phyloP scores from a whole-genome alignment of 2,888 invertebrate genomes.

The Margaritifera margaritifera region DNA sequence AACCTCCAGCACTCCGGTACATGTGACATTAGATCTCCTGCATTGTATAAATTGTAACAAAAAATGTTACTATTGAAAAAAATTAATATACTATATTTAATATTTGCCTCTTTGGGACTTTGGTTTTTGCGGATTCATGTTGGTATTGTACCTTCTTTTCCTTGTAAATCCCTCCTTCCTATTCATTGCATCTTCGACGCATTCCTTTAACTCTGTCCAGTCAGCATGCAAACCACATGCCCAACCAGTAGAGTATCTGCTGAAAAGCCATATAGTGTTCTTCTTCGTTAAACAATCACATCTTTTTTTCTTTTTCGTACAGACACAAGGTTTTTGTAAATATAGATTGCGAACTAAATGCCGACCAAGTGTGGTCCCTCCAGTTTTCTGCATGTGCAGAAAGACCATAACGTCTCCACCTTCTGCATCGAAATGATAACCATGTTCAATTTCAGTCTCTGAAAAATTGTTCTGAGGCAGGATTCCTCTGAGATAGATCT shows the following conservation, averaged over 20 bases:
- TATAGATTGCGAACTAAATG: slow-evolving; percentile 97
- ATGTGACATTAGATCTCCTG: too few relatives aligned
- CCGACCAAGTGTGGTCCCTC: slow-evolving; percentile 96
- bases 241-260: slow-evolving; percentile 71
- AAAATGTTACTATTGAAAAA: too few relatives aligned
- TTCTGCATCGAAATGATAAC: slow-evolving; percentile 72
- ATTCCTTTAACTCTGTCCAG: slow-evolving; percentile 88
- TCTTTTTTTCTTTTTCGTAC: slow-evolving; percentile 89
- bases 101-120: too few relatives aligned
- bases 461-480: slow-evolving; percentile 28
- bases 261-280: slow-evolving; percentile 85
- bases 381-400: slow-evolving; percentile 99
- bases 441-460: slow-evolving; percentile 79
- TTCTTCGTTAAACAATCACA: slow-evolving; percentile 73
- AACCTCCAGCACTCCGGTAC: too few relatives aligned
- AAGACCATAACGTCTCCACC: slow-evolving; percentile 98
- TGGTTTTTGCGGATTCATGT: too few relatives aligned
- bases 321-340: slow-evolving; percentile 92
- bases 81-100: too few relatives aligned
- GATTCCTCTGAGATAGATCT: slow-evolving; percentile 28
- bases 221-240: slow-evolving; percentile 96
- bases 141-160: slow-evolving; percentile 77
- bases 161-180: slow-evolving; percentile 88
- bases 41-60: too few relatives aligned
- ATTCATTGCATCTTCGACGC: slow-evolving; percentile 86